Evolutionary conservation across 2,888 invertebrate genomes (phyloP), one percentile per base, ranked within the genome.

Genomic region (Autographa gamma): DNA sequence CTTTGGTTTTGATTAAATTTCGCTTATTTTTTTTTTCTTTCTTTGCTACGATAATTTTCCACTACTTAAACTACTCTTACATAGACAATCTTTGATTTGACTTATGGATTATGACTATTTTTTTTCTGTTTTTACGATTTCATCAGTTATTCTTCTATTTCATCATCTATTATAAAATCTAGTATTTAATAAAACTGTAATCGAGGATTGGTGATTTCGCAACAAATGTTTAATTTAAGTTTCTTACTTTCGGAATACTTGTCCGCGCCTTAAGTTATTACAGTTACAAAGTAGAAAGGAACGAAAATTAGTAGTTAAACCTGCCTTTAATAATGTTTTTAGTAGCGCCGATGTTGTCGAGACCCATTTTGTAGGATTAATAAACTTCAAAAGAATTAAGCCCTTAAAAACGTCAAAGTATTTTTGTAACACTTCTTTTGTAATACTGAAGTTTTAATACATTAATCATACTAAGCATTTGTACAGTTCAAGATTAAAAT

Each of bases 271-370:
- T 48, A 48, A 48, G n/a, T n/a, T n/a, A 48, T 48, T 48, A 48
- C n/a, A 48, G 8, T 48, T 48, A 48, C 48, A 48, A 48, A 48
- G 48, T n/a, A 48, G 48, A 48, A 48, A 48, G 48, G 38, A 38
- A 38, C 11, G n/a, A n/a, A 48, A 48, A 48, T 48, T n/a, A 48
- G 48, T 48, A n/a, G 48, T 48, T 48, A 48, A 48, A 48, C 48
- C 48, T 48, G 16, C n/a, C 8, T 48, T 48, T 48, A 48, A 14
- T 48, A 48, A 48, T 48, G 48, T 48, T 48, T 43, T 48, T 48
- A 48, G 48, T 48, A 48, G n/a, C 48, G n/a, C 0, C n/a, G 48
- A n/a, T 48, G 48, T n/a, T n/a, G 48, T 38, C 38, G 38, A 38
- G 48, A n/a, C 6, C 48, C 48, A 8, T 48, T 48, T 48, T n/a